Conservation (phyloP, 2,113 vertebrate genomes). For the Gymnogyps californianus region DNA sequence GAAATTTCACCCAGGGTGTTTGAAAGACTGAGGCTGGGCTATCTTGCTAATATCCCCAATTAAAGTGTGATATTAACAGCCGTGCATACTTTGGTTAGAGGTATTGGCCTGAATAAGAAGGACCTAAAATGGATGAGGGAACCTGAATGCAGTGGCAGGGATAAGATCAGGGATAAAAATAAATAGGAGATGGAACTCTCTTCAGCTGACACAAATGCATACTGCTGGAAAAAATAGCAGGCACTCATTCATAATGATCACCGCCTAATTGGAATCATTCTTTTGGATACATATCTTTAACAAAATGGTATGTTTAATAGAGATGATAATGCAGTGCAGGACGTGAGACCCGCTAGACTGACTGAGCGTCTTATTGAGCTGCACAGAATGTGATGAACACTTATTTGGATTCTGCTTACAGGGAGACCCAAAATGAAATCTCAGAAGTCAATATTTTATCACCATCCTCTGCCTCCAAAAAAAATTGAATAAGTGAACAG, state of each 20-base stretch:
- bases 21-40: neutral
- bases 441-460: slow-evolving; percentile 20
- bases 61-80: slow-evolving; percentile 7
- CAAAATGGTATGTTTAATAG: slow-evolving; percentile 30
- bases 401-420: neutral
- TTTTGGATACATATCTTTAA: slow-evolving; percentile 42
- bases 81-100: neutral
- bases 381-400: neutral
- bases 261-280: slow-evolving; percentile 15
- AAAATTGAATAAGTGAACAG: neutral
- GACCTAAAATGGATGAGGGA: slow-evolving; percentile 12
- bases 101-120: neutral
- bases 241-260: slow-evolving; percentile 18
- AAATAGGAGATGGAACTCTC: slow-evolving; percentile 20
- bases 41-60: neutral
- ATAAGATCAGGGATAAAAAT: slow-evolving; percentile 34
- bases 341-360: neutral
- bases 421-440: neutral
- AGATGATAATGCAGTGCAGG: slow-evolving; percentile 5
- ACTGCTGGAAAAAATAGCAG: slow-evolving; percentile 11
- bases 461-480: neutral
- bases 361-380: slow-evolving; percentile 24
- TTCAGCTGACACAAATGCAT: slow-evolving; percentile 22
- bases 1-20: neutral
- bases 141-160: neutral